Evolutionary conservation across 2,888 invertebrate species (phyloP).

Genomic region (Lucinisca nassula): DNA sequence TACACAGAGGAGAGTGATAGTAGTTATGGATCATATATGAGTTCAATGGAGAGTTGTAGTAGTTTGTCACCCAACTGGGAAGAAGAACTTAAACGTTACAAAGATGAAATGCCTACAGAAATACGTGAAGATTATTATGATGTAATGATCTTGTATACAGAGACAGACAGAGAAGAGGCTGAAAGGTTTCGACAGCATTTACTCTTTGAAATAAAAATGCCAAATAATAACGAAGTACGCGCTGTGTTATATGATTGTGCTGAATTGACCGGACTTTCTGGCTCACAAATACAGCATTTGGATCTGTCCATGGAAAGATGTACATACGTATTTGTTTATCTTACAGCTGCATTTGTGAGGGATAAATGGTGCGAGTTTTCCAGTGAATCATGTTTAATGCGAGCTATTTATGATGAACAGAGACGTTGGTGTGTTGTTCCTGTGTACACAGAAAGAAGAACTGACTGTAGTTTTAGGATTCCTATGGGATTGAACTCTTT

Average conservation of each 20-base stretch:
- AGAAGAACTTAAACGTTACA: neutral
- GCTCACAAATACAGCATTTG: slow-evolving; percentile 61
- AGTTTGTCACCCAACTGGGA: neutral
- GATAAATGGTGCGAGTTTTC: slow-evolving; percentile 79
- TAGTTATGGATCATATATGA: neutral
- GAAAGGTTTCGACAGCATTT: slow-evolving; percentile 71
- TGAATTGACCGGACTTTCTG: slow-evolving; percentile 57
- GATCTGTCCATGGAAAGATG: slow-evolving; percentile 72
- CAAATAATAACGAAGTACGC: slow-evolving; percentile 43
- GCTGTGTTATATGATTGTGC: slow-evolving; percentile 73
- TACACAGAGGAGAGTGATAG: neutral
- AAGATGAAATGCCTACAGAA: slow-evolving; percentile 66
- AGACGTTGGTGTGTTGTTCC: slow-evolving; percentile 83
- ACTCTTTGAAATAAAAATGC: slow-evolving; percentile 43
- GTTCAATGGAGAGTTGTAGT: neutral
- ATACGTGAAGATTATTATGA: slow-evolving; percentile 75
- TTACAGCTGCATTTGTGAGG: slow-evolving; percentile 75
- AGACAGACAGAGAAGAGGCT: slow-evolving; percentile 69
- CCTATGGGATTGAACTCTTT: slow-evolving; percentile 79
- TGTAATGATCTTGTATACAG: slow-evolving; percentile 77
- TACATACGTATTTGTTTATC: slow-evolving; percentile 80
- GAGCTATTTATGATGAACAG: slow-evolving; percentile 75
- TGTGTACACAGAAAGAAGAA: slow-evolving; percentile 74
- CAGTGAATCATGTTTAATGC: slow-evolving; percentile 80
- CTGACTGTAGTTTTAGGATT: slow-evolving; percentile 57